These are phyloP conservation scores for Congeria kusceri DNA, from an alignment of 2,888 invertebrate genomes.

Conservation along the genomic window DNA sequence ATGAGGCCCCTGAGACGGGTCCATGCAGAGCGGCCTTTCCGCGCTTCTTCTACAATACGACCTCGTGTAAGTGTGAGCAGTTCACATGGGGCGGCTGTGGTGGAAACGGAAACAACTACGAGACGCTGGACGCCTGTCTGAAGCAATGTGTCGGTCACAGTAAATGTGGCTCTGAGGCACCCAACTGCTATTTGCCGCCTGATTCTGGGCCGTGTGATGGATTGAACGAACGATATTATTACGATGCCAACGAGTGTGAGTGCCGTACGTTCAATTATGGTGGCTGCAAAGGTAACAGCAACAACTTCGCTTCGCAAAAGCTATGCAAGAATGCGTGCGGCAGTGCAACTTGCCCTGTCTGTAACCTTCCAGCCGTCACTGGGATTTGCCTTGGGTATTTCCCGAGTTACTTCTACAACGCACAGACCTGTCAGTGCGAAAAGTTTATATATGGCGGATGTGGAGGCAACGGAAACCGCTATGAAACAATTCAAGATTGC, in stretches of 20 bases:
- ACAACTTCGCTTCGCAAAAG: slow-evolving; percentile 19
- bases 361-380: slow-evolving; percentile 37
- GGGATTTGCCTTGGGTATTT: slow-evolving; percentile 47
- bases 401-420: slow-evolving; percentile 49
- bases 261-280: slow-evolving; percentile 25
- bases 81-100: slow-evolving; percentile 34
- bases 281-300: slow-evolving; percentile 33
- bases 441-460: slow-evolving; percentile 90
- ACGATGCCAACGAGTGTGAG: slow-evolving; percentile 22
- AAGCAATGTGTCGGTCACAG: slow-evolving; percentile 4
- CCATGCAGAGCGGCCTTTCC: slow-evolving; percentile 19
- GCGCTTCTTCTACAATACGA: slow-evolving; percentile 27
- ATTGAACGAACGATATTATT: slow-evolving; percentile 4
- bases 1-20: slow-evolving; percentile 12
- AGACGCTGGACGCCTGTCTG: slow-evolving; percentile 10
- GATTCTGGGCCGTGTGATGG: slow-evolving; percentile 36
- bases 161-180: slow-evolving; percentile 11
- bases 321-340: slow-evolving; percentile 22
- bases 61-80: slow-evolving; percentile 20
- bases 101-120: slow-evolving; percentile 34
- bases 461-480: slow-evolving; percentile 89
- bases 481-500: slow-evolving; percentile 41
- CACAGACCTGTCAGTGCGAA: slow-evolving; percentile 42
- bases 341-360: slow-evolving; percentile 34
- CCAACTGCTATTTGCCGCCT: slow-evolving; percentile 28